Conservation (phyloP, 2,888 invertebrate species). For the Drosophila aldrichi region DNA sequence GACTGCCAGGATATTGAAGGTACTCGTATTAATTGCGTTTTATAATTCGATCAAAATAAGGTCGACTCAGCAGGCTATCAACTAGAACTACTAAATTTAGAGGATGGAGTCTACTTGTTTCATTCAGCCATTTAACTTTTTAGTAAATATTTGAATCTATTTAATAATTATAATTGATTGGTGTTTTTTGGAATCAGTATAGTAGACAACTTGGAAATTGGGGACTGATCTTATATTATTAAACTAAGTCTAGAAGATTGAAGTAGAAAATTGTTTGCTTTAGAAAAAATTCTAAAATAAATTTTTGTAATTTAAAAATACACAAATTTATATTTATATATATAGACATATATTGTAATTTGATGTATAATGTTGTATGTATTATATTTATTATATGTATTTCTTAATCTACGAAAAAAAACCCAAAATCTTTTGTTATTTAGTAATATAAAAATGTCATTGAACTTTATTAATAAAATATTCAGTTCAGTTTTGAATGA, state of each 20-base stretch:
- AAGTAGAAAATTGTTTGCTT: too few species aligned
- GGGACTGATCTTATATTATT: too few species aligned
- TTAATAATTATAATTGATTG: too few species aligned
- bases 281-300: too few species aligned
- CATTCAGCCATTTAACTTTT: too few species aligned
- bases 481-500: background rate
- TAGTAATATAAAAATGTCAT: background rate
- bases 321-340: background rate
- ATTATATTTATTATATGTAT: background rate
- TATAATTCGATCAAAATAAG: background rate
- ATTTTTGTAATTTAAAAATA: background rate
- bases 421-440: background rate
- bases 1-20: conserved; percentile 22
- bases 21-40: conserved; percentile 5
- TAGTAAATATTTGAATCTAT: too few species aligned
- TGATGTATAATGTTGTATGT: background rate
- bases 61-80: background rate
- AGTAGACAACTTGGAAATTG: background rate
- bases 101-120: too few species aligned
- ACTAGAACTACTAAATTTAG: background rate
- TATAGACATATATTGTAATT: too few species aligned
- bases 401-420: too few species aligned
- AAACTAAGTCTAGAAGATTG: too few species aligned
- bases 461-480: conserved; percentile 11
- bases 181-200: background rate